Evolutionary conservation across 2,888 invertebrate genomes (phyloP).

Genomic region (Ochropacha duplaris): DNA sequence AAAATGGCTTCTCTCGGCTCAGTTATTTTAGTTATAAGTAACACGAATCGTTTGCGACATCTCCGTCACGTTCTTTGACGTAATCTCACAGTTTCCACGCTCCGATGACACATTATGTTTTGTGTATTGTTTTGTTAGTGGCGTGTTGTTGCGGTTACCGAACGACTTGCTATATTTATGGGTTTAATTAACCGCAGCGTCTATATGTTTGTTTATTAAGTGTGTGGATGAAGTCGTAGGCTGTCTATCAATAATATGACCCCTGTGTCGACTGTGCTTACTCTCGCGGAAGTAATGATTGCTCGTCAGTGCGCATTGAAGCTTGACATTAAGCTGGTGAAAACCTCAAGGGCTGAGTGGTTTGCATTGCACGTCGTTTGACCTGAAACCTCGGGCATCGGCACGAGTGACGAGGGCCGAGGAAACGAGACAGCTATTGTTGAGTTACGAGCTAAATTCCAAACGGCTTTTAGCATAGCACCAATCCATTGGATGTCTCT

Average conservation of each 20-base stretch:
- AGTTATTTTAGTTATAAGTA: conserved; percentile 63
- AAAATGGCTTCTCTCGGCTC: conserved; percentile 44
- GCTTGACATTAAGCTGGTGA: conserved; percentile 30
- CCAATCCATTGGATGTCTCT: conserved; percentile 3
- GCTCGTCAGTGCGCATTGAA: conserved; percentile 41
- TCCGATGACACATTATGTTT: conserved; percentile 47
- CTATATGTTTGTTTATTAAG: conserved; percentile 9
- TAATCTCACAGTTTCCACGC: conserved; percentile 57
- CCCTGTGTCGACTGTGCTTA: conserved; percentile 28
- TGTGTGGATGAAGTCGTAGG: conserved; percentile 12
- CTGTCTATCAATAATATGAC: conserved; percentile 30
- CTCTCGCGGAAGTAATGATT: conserved; percentile 30
- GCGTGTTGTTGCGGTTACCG: conserved; percentile 23
- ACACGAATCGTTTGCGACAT: conserved; percentile 58
- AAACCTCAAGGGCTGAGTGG: conserved; percentile 16
- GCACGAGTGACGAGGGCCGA: conserved; percentile 19
- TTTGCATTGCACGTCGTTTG: conserved; percentile 10
- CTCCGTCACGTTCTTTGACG: conserved; percentile 62
- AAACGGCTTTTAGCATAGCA: conserved; percentile 24
- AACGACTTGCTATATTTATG: conserved; percentile 14
- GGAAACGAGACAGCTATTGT: conserved; percentile 22
- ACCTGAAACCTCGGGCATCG: conserved; percentile 13
- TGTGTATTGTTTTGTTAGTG: conserved; percentile 27
- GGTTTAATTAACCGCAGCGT: conserved; percentile 7
- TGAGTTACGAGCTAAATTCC: conserved; percentile 25